Base-by-base conservation (phyloP, 2,888 invertebrate genomes). In the Rutpela maculata region DNA sequence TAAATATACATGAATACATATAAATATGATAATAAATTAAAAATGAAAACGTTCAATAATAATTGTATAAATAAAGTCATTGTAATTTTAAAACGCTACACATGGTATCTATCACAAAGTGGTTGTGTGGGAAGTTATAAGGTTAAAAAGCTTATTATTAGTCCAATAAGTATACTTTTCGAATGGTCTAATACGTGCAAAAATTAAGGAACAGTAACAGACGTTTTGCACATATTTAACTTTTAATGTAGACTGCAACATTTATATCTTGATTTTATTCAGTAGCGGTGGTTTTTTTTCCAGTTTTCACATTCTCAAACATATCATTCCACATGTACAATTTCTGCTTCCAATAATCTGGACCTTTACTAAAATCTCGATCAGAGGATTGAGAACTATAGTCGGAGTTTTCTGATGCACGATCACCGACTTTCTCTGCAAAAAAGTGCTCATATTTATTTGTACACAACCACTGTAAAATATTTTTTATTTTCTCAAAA, bases 341-440 rank as follows among this genome's bases (percentile, higher is more conserved):
- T 72, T 87, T 82, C 67, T 86, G 85, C 73, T 84, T 84, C 85
- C 86, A 89, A 81, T 87, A 88, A 67, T 88, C 88, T 1, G 85
- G 79, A 63, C 82, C 84, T 67, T 82, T 83, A 11, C 67, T 68
- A 3, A 78, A 35, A 59, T 79, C 74, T 7, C 63, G 2, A 7
- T 74, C 43, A 22, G 67, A 3, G 19, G 38, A 9, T 12, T 65
- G 17, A 18, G 66, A 22, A 26, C 31, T 38, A 1, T 43, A 18
- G 11, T 80, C 82, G 7, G 74, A 78, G 60, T 82, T 84, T 35
- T 82, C 82, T 69, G 78, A 57, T 55, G 66, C 59, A 19, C 74
- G 60, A 56, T 78, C 74, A 31, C 73, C 80, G 2, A 79, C 83
- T 80, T 83, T 84, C 65, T 82, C 84, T 76, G 70, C 67, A 75